These are phyloP conservation scores for Seira musarum DNA, from an alignment of 2,888 invertebrate species.

Conservation along the genomic window DNA sequence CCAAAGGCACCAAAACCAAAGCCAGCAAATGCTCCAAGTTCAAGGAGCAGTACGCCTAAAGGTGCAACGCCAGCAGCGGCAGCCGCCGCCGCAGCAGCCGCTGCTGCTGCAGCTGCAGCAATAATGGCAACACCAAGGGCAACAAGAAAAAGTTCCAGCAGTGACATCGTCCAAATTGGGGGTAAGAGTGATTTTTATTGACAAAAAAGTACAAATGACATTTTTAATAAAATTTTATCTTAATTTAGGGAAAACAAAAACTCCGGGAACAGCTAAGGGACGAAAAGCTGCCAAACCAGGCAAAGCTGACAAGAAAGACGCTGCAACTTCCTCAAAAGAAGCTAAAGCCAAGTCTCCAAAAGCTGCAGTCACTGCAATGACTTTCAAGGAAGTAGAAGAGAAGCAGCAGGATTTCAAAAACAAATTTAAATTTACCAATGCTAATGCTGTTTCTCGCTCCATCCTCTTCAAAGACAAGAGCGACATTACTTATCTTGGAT, in stretches of 20 bases:
- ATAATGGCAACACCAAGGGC: slow-evolving; percentile 53
- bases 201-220: too few species aligned
- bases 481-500: slow-evolving; percentile 67
- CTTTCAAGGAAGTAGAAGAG: slow-evolving; percentile 62
- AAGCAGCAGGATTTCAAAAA: slow-evolving; percentile 61
- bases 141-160: slow-evolving; percentile 62
- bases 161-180: slow-evolving; percentile 51
- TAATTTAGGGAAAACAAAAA: slow-evolving; percentile 23
- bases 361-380: slow-evolving; percentile 44
- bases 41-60: slow-evolving; percentile 34
- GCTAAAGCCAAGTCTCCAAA: slow-evolving; percentile 32
- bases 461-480: slow-evolving; percentile 66
- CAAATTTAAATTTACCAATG: slow-evolving; percentile 64
- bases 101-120: slow-evolving; percentile 44
- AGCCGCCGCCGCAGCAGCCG: slow-evolving; percentile 54
- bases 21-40: neutral
- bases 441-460: slow-evolving; percentile 56
- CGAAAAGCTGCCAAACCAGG: slow-evolving; percentile 39
- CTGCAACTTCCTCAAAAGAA: slow-evolving; percentile 30
- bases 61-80: slow-evolving; percentile 28
- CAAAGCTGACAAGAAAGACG: slow-evolving; percentile 40
- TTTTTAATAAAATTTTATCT: too few species aligned
- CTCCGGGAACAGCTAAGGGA: slow-evolving; percentile 29
- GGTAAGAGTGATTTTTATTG: neutral
- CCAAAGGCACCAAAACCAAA: slow-evolving; percentile 38